phyloP scores from a whole-genome alignment of 2,888 invertebrate species.

The Andricus quercusramuli region DNA sequence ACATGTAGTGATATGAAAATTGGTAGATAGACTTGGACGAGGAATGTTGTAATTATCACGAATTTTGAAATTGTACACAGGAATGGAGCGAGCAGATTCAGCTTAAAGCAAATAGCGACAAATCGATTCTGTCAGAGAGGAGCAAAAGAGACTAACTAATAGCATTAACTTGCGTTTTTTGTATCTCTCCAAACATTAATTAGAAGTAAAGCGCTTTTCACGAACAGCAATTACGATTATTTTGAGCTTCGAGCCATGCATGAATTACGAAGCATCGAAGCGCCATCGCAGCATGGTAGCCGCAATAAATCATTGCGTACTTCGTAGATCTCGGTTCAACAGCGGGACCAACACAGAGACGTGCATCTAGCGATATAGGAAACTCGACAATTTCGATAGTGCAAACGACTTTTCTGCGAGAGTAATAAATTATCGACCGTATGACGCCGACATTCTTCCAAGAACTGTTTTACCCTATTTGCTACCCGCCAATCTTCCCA shows the following conservation, averaged over 20 bases:
- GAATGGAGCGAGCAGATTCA: too few species aligned
- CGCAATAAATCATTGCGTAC: neutral
- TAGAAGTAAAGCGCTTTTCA: neutral
- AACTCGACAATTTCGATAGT: neutral
- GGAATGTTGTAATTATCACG: too few species aligned
- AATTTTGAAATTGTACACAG: too few species aligned
- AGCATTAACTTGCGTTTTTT: neutral
- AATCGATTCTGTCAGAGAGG: neutral
- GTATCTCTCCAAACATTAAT: neutral
- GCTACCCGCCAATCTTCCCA: neutral
- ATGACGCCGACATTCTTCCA: neutral
- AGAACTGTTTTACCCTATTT: neutral
- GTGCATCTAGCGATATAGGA: neutral
- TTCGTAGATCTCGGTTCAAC: neutral
- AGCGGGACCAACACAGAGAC: neutral
- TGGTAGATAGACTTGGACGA: too few species aligned
- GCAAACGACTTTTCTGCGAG: neutral
- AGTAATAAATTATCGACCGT: neutral
- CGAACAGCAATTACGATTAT: neutral
- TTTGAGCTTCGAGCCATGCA: neutral
- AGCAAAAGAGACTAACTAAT: neutral
- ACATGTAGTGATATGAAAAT: too few species aligned
- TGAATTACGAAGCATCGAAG: neutral
- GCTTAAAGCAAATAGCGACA: too few species aligned
- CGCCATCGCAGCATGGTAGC: conserved; percentile 4